phyloP scores from a whole-genome alignment of 2,113 vertebrate genomes.

The Mustelus asterias region DNA sequence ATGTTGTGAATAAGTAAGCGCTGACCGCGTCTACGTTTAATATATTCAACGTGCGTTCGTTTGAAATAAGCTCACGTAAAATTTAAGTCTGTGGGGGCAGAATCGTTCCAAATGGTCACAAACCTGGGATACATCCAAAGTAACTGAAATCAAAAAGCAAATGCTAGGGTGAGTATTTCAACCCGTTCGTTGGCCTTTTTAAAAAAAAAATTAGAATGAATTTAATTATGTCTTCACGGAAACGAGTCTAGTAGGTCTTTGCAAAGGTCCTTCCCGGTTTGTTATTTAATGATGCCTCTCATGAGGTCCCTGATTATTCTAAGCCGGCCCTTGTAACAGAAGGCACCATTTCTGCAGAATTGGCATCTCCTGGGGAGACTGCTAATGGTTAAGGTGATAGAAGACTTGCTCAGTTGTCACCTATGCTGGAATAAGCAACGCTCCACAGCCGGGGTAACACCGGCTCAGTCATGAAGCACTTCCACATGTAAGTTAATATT shows the following conservation, averaged over 20 bases:
- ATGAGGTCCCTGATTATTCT: neutral
- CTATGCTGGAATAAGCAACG: neutral
- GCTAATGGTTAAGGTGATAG: neutral
- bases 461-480: neutral
- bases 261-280: neutral
- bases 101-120: neutral
- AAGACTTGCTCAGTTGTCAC: neutral
- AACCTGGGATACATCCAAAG: neutral
- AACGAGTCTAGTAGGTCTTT: neutral
- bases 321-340: neutral
- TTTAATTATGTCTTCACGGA: neutral
- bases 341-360: neutral
- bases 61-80: neutral
- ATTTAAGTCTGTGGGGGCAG: neutral
- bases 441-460: neutral
- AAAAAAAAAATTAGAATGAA: neutral
- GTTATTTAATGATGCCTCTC: neutral
- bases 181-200: neutral
- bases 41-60: neutral
- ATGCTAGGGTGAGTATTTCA: neutral
- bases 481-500: slow-evolving; percentile 8
- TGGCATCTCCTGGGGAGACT: neutral
- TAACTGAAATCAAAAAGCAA: neutral
- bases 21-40: neutral
- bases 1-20: neutral